Percentiles rank a stretch among this genome's conserved stretches.
Evolutionary conservation across 2,888 invertebrate genomes (phyloP).

Genomic region (Cistogaster globosa): DNA sequence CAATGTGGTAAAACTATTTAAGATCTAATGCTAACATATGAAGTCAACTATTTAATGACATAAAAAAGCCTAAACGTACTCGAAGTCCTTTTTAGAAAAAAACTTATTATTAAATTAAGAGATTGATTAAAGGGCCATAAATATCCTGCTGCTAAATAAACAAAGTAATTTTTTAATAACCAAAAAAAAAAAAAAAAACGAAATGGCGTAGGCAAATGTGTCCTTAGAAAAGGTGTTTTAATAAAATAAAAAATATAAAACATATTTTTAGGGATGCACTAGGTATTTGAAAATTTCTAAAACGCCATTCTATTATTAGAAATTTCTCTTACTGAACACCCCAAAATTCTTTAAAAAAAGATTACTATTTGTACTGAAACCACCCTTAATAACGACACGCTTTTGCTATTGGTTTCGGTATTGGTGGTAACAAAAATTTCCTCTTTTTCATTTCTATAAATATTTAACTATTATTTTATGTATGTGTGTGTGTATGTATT

Average conservation of each 20-base stretch:
- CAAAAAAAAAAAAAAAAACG: not conserved
- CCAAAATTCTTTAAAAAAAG: conserved; percentile 5
- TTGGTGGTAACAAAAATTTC: conserved; percentile 15
- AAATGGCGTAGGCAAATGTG: conserved; percentile 52
- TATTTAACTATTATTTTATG: not conserved
- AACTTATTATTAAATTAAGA: conserved; percentile 68
- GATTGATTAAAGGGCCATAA: conserved; percentile 57
- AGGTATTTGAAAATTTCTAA: conserved; percentile 29
- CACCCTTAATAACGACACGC: conserved; percentile 38
- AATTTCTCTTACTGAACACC: conserved; percentile 40
- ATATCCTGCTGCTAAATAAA: conserved; percentile 67
- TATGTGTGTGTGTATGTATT: not conserved
- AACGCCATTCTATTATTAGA: conserved; percentile 47
- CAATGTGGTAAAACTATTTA: conserved; percentile 76
- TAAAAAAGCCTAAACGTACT: not conserved
- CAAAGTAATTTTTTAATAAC: not conserved
- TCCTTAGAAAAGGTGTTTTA: conserved; percentile 55
- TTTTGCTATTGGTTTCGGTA: conserved; percentile 35
- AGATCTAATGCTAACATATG: not conserved
- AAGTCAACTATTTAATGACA: conserved; percentile 50
- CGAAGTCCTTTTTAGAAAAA: conserved; percentile 6
- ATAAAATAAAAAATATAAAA: conserved; percentile 47
- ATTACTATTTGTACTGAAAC: not conserved
- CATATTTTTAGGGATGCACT: conserved; percentile 10
- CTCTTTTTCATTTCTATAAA: not conserved